phyloP scores from a whole-genome alignment of 2,113 vertebrate genomes.

The Vulpes lagopus region DNA sequence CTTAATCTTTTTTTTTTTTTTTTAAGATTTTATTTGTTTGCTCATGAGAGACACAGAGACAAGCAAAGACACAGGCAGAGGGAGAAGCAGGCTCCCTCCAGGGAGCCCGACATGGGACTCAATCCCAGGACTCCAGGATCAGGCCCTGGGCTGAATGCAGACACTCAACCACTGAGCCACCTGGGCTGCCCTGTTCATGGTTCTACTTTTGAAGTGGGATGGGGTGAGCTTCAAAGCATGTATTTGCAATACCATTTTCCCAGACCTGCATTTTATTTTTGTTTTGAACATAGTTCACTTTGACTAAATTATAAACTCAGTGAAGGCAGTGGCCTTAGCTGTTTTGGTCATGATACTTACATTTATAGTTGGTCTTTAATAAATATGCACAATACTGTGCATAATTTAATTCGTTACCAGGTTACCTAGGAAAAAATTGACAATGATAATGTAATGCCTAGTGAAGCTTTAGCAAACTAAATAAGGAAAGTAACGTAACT shows the following conservation, averaged over 20 bases:
- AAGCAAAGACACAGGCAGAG: too few relatives aligned
- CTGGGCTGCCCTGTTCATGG: too few relatives aligned
- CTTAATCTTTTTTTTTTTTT: too few relatives aligned
- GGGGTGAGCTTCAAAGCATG: not conserved
- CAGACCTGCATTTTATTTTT: not conserved
- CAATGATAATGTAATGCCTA: not conserved
- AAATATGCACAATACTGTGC: not conserved
- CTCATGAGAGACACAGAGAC: too few relatives aligned
- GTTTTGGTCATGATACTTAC: not conserved
- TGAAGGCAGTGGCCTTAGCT: not conserved
- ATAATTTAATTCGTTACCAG: not conserved
- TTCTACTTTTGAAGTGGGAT: not conserved
- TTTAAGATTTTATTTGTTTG: too few relatives aligned
- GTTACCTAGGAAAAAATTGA: not conserved
- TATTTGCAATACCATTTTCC: not conserved
- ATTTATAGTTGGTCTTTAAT: not conserved
- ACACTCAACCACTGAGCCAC: too few relatives aligned
- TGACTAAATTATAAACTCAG: not conserved
- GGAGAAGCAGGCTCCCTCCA: too few relatives aligned
- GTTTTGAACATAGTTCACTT: not conserved
- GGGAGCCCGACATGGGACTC: too few relatives aligned
- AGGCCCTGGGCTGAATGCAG: too few relatives aligned
- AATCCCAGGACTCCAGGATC: too few relatives aligned
- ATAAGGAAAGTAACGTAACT: not conserved
- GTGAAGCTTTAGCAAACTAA: not conserved